A percentile compares a stretch with the other conserved stretches of the same genome.
Conservation (phyloP, 2,888 invertebrate species). For the Catocala fraxini region DNA sequence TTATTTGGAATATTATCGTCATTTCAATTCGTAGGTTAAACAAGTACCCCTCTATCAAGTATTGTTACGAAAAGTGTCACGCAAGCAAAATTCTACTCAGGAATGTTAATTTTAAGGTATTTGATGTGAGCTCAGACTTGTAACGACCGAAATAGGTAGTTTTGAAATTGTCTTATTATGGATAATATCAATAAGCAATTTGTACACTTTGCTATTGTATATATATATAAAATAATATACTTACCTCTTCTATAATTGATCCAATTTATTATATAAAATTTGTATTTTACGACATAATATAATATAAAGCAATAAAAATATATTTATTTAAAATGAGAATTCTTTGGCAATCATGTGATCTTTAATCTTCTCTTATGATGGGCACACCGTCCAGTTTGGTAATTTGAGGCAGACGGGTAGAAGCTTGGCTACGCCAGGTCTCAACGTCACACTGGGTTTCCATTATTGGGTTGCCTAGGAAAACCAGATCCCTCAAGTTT, state of each 20-base stretch:
- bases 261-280: too few species aligned
- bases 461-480: not conserved
- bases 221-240: too few species aligned
- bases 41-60: constrained; percentile 73
- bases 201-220: too few species aligned
- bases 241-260: too few species aligned
- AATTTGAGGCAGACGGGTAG: constrained; percentile 2
- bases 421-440: not conserved
- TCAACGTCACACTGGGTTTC: not conserved
- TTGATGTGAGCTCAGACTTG: constrained; percentile 6
- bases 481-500: constrained; percentile 1
- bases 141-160: constrained; percentile 19
- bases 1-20: constrained; percentile 77
- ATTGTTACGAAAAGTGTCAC: constrained; percentile 75
- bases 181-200: too few species aligned
- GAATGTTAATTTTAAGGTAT: constrained; percentile 52
- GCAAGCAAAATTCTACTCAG: constrained; percentile 68
- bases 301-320: too few species aligned
- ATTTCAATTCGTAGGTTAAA: constrained; percentile 73
- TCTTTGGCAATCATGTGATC: too few species aligned
- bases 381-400: not conserved
- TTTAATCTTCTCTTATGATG: constrained; percentile 9
- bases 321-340: too few species aligned
- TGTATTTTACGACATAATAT: too few species aligned
- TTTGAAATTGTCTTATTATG: constrained; percentile 51